phyloP scores from a whole-genome alignment of 2,888 invertebrate species.

The Cylloceria caligata region DNA sequence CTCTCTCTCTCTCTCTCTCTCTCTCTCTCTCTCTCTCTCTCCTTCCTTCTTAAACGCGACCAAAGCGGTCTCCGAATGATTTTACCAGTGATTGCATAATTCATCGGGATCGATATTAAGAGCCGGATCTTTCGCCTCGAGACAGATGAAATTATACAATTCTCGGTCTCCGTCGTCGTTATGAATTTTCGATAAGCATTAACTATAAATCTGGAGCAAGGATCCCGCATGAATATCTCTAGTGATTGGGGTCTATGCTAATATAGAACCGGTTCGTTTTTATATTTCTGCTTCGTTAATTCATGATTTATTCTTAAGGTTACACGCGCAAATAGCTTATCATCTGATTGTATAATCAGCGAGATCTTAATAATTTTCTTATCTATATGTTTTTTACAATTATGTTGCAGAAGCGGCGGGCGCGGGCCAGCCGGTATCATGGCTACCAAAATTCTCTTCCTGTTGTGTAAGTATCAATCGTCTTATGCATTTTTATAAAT shows the following conservation, averaged over 20 bases:
- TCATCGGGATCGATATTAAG: conserved; percentile 41
- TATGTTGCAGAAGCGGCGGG: conserved; percentile 78
- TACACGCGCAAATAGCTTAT: neutral
- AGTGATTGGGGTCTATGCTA: conserved; percentile 51
- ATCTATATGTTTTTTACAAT: conserved; percentile 53
- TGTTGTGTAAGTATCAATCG: conserved; percentile 79
- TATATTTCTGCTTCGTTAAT: conserved; percentile 16
- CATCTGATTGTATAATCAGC: neutral
- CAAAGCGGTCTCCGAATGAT: neutral
- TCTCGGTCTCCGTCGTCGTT: conserved; percentile 21
- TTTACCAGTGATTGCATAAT: conserved; percentile 24
- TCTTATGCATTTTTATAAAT: neutral
- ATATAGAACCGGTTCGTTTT: conserved; percentile 26
- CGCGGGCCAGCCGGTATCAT: conserved; percentile 76
- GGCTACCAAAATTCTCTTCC: conserved; percentile 75
- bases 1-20: neutral
- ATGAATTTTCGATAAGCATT: conserved; percentile 57
- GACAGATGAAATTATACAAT: conserved; percentile 47
- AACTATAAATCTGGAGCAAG: conserved; percentile 45
- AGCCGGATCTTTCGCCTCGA: conserved; percentile 20
- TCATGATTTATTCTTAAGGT: conserved; percentile 4
- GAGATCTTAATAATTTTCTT: conserved; percentile 21
- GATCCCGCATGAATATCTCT: conserved; percentile 34
- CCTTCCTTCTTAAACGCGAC: neutral
- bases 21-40: neutral